These are phyloP conservation scores for Platanista minor DNA, from an alignment of 2,113 vertebrate species.

Conservation along the genomic window DNA sequence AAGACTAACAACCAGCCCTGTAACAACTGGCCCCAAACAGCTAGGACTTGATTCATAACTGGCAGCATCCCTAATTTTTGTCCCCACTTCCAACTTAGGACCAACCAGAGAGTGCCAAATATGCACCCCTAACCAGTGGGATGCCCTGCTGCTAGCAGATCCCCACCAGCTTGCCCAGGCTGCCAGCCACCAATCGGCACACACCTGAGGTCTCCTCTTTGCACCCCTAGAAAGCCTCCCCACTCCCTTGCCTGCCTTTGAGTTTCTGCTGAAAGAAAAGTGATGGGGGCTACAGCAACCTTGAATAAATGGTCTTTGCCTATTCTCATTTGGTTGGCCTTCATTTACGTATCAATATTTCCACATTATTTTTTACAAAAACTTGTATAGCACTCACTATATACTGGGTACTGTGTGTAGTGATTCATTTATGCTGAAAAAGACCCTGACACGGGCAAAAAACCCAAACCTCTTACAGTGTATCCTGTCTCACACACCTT, in stretches of 20 bases:
- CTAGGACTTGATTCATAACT: background rate
- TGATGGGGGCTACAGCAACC: background rate
- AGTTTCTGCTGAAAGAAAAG: background rate
- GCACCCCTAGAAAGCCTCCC: background rate
- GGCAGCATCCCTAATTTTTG: background rate
- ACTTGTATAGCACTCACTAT: accelerated
- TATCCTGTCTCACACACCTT: accelerated
- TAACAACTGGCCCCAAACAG: background rate
- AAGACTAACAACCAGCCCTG: background rate
- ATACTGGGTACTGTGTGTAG: background rate
- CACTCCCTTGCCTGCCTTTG: background rate
- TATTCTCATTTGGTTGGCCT: background rate
- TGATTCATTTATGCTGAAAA: background rate
- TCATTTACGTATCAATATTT: background rate
- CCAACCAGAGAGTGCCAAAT: background rate
- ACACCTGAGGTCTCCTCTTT: too few species aligned
- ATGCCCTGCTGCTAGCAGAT: background rate
- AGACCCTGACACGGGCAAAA: background rate
- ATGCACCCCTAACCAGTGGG: background rate
- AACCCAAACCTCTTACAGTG: accelerated
- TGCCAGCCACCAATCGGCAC: accelerated
- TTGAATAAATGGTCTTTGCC: background rate
- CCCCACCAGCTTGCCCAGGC: background rate
- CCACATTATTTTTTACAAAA: background rate
- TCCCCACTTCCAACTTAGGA: background rate